phyloP scores from a whole-genome alignment of 1,140 invertebrate genomes.

The Trachymyrmex cornetzi region DNA sequence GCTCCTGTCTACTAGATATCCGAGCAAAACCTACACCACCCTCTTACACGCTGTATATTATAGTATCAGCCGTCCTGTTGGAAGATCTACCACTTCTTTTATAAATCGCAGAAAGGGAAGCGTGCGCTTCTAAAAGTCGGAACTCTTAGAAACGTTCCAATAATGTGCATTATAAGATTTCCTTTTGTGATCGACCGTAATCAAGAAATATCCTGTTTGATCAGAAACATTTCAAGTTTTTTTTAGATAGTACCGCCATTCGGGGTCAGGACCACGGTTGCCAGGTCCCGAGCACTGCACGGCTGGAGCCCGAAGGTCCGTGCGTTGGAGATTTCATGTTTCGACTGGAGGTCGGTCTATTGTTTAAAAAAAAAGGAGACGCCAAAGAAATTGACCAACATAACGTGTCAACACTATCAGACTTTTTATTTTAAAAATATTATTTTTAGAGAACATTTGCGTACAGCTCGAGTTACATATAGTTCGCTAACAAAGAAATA shows the following conservation, averaged over 20 bases:
- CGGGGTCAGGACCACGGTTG: not conserved
- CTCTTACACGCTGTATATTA: constrained; percentile 16
- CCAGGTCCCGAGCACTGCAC: too few relatives aligned
- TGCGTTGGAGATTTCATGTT: too few relatives aligned
- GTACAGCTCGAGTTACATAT: too few relatives aligned
- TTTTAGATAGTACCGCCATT: not conserved
- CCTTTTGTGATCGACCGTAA: constrained; percentile 30
- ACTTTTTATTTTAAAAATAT: too few relatives aligned
- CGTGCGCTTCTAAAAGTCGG: not conserved
- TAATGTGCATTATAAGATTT: constrained; percentile 30
- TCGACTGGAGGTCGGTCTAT: too few relatives aligned
- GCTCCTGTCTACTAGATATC: constrained; percentile 79
- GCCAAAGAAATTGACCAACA: too few relatives aligned
- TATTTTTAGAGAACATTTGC: too few relatives aligned
- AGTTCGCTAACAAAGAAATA: too few relatives aligned
- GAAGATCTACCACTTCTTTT: constrained; percentile 22
- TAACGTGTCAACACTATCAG: too few relatives aligned
- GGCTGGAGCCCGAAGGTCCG: too few relatives aligned
- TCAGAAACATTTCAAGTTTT: constrained; percentile 11
- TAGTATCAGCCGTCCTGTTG: constrained; percentile 62
- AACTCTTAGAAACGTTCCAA: constrained; percentile 24
- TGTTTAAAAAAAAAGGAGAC: too few relatives aligned
- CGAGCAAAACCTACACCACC: constrained; percentile 74
- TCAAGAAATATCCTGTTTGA: constrained; percentile 21
- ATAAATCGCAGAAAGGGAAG: constrained; percentile 38